Conservation (phyloP, 1,140 invertebrate species). For the Zeugodacus cucurbitae region DNA sequence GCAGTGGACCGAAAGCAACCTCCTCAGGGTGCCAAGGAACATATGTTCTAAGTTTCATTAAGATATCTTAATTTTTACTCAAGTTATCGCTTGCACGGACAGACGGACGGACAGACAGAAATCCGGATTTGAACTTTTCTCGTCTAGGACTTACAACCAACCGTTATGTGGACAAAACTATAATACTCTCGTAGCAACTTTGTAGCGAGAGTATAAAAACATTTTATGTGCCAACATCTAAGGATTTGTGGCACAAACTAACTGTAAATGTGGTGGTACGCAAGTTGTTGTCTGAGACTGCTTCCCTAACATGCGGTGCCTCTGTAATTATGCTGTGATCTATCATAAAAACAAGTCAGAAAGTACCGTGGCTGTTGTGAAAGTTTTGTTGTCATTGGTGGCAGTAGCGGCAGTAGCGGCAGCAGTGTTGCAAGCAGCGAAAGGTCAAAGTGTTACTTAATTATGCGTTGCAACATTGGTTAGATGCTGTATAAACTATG, state of each 20-base stretch:
- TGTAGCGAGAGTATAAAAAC: no score
- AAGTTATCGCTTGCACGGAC: no score
- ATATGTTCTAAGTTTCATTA: no score
- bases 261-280: neutral
- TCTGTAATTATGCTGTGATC: neutral
- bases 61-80: no score
- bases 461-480: neutral
- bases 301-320: neutral
- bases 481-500: neutral
- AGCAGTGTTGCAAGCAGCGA: neutral
- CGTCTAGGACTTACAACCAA: no score
- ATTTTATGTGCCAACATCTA: neutral
- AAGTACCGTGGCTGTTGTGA: neutral
- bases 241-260: neutral
- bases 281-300: neutral
- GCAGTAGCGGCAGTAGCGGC: no score
- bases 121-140: no score
- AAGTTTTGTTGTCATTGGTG: neutral
- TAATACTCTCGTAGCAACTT: no score
- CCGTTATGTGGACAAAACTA: no score
- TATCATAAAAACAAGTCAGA: slow-evolving; percentile 25
- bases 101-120: no score
- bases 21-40: no score
- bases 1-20: no score
- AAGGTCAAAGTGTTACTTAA: neutral